Conservation (phyloP, 92 coral and sea anemone species). For the Epizoanthus fatuus region DNA sequence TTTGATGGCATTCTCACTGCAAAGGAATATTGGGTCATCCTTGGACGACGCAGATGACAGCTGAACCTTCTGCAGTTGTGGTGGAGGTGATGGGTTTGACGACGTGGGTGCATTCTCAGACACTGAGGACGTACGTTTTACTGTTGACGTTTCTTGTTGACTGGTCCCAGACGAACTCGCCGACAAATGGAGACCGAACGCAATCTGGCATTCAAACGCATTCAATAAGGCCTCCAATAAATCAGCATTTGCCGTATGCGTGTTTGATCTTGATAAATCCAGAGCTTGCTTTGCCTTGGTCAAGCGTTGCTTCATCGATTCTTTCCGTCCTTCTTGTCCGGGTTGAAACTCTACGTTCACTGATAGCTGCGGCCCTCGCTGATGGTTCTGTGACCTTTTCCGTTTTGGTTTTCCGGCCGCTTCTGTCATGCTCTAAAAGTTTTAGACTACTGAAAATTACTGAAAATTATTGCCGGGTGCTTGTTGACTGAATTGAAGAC, state of each 20-base stretch:
- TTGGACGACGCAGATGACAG: conserved; percentile 16
- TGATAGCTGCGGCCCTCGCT: background rate
- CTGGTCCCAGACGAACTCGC: background rate
- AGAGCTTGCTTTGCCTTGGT: background rate
- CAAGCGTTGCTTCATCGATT: background rate
- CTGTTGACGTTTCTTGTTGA: background rate
- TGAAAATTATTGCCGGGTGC: too few species aligned
- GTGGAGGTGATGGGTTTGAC: too few species aligned
- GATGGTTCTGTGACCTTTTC: background rate
- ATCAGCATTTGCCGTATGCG: conserved; percentile 2
- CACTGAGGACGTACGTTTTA: background rate
- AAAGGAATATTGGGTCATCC: conserved; percentile 10
- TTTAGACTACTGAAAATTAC: background rate
- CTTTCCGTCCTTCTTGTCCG: background rate
- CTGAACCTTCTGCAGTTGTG: background rate
- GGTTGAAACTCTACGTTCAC: conserved; percentile 5
- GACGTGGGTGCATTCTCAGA: background rate
- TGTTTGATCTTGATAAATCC: background rate
- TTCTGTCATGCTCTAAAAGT: background rate
- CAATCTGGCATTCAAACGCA: background rate
- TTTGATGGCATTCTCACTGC: conserved; percentile 18
- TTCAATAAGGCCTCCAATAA: background rate
- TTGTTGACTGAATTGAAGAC: too few species aligned
- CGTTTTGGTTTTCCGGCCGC: background rate
- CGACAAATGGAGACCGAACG: background rate